Percentiles rank a stretch among this genome's conserved stretches.
phyloP scores from a whole-genome alignment of 2,888 invertebrate species.

The Epirrita christyi region DNA sequence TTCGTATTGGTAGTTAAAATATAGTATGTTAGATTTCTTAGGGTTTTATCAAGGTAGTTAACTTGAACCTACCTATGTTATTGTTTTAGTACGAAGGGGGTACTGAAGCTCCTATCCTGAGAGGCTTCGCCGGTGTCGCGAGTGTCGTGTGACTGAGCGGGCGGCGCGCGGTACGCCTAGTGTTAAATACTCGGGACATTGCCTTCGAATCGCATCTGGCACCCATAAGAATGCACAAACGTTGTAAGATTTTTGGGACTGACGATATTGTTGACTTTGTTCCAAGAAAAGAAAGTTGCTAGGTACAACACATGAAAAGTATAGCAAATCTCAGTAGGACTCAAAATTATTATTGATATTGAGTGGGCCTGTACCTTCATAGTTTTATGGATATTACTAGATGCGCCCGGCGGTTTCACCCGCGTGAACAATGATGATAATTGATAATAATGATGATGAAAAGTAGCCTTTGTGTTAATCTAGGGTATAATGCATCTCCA shows the following conservation, averaged over 20 bases:
- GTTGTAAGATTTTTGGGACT: slow-evolving; percentile 52
- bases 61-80: slow-evolving; percentile 39
- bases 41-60: not conserved
- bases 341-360: too few species aligned
- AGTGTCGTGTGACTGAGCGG: slow-evolving; percentile 70
- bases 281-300: too few species aligned
- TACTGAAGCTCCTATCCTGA: slow-evolving; percentile 43
- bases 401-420: too few species aligned
- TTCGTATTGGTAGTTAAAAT: not conserved
- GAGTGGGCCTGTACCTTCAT: too few species aligned
- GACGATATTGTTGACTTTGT: too few species aligned
- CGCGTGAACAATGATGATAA: too few species aligned
- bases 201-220: slow-evolving; percentile 67
- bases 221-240: slow-evolving; percentile 62
- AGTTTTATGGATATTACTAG: too few species aligned
- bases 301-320: too few species aligned
- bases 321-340: too few species aligned
- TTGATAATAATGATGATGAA: too few species aligned
- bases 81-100: slow-evolving; percentile 35
- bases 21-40: not conserved
- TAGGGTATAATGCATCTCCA: too few species aligned
- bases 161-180: slow-evolving; percentile 66
- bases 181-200: slow-evolving; percentile 80
- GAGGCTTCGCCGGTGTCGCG: slow-evolving; percentile 65
- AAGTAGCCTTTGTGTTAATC: too few species aligned